Evolutionary conservation across 2,888 invertebrate genomes (phyloP), one percentile per base, ranked within the genome.

Genomic region (Pegoplata infirma): DNA sequence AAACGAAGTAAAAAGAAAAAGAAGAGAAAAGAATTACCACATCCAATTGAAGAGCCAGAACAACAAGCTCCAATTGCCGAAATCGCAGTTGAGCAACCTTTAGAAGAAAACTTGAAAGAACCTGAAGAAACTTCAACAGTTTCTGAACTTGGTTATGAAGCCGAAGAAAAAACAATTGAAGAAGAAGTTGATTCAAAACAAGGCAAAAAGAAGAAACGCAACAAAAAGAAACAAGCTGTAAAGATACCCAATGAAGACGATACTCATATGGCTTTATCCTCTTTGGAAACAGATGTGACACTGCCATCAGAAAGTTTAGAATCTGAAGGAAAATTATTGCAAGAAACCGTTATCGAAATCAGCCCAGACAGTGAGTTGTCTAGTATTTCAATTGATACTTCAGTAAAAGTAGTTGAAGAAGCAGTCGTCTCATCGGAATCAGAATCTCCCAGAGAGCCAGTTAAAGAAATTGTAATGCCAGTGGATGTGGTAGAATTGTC

Each of bases 341-440:
- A 89, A 81, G 84, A 88, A 81, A 82, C 88, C 19, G 83, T 90
- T 84, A 82, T 85, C 59, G 86, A 90, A 87, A 87, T 87, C 83
- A 84, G 90, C 49, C 83, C 90, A 76, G 90, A 91, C 83, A 89
- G 89, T 75, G 86, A 88, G 51, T 61, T 86, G n/a, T 85, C 90
- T 88, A 81, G 91, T 91, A 88, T 85, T 87, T 76, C 90, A 88
- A 92, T 92, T 67, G 90, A 91, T 3, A 90, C 90, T 17, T 91
- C 92, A 5, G 92, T 94, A 0, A 94, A 93, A 90, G 90, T 94
- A 28, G 87, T 94, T 10, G 93, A 94, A 89, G 93, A 94, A 90
- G 91, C 91, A 69, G 82, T 93, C 7, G 88, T 92, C 47, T 90
- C 91, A 17, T 90, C 92, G 67, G 91, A 92, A 16, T 91, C 92